These are phyloP conservation scores for Tetramorium simillimum DNA, from an alignment of 1,140 invertebrate species.

Conservation along the genomic window DNA sequence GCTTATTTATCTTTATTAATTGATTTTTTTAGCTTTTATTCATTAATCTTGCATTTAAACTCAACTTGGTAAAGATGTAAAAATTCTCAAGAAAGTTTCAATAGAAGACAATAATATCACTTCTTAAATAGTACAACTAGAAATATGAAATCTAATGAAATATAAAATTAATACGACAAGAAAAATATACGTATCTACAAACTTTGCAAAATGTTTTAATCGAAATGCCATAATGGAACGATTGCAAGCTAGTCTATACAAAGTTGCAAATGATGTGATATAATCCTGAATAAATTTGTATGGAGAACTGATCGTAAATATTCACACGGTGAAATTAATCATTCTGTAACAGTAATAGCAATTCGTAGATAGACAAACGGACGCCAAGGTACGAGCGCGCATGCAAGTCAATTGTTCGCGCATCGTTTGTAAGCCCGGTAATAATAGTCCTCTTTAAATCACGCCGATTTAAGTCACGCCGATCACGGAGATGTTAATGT, in stretches of 20 bases:
- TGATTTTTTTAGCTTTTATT: no score
- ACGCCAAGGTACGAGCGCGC: background rate
- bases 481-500: background rate
- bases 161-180: background rate
- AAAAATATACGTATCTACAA: background rate
- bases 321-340: background rate
- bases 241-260: background rate
- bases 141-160: background rate
- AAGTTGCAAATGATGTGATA: background rate
- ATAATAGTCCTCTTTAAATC: constrained; percentile 23
- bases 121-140: background rate
- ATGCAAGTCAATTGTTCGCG: background rate
- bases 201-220: background rate
- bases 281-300: constrained; percentile 22
- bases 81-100: background rate
- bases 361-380: background rate
- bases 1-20: background rate
- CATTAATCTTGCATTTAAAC: background rate
- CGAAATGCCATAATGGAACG: background rate
- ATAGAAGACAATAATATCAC: background rate
- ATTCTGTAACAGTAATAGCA: constrained; percentile 5
- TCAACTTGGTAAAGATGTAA: background rate
- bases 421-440: background rate
- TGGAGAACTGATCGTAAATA: background rate
- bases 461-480: background rate